Conservation (phyloP, 2,113 vertebrate genomes). For the Cyanistes caeruleus region DNA sequence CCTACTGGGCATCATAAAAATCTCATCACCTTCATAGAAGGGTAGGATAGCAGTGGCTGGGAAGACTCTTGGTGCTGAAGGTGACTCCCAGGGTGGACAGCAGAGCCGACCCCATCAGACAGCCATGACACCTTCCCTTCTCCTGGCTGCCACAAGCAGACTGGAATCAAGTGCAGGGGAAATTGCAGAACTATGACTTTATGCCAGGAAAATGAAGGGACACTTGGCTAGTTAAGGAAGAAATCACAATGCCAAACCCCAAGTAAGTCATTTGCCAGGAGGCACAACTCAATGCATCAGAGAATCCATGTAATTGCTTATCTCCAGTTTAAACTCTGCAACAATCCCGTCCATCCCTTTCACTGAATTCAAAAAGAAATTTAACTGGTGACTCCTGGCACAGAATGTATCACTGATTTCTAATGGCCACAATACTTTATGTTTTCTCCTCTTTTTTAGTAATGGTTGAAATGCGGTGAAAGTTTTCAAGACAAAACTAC, state of each 20-base stretch:
- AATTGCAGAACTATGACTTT: background rate
- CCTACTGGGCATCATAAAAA: background rate
- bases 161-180: background rate
- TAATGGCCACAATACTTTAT: background rate
- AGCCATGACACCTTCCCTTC: rapidly evolving
- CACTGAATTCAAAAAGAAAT: background rate
- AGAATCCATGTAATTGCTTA: background rate
- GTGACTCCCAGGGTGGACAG: background rate
- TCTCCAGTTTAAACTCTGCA: background rate
- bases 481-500: background rate
- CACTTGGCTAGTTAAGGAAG: rapidly evolving
- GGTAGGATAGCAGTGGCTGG: background rate
- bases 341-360: rapidly evolving
- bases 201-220: background rate
- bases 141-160: background rate
- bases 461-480: background rate
- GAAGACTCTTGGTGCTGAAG: background rate
- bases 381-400: background rate
- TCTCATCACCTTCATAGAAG: background rate
- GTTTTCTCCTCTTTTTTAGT: background rate
- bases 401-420: background rate
- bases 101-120: background rate
- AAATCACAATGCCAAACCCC: background rate
- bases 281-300: background rate
- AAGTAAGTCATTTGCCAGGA: background rate